Evolutionary conservation across 2,888 invertebrate genomes (phyloP).

Genomic region (Zygaena filipendulae): DNA sequence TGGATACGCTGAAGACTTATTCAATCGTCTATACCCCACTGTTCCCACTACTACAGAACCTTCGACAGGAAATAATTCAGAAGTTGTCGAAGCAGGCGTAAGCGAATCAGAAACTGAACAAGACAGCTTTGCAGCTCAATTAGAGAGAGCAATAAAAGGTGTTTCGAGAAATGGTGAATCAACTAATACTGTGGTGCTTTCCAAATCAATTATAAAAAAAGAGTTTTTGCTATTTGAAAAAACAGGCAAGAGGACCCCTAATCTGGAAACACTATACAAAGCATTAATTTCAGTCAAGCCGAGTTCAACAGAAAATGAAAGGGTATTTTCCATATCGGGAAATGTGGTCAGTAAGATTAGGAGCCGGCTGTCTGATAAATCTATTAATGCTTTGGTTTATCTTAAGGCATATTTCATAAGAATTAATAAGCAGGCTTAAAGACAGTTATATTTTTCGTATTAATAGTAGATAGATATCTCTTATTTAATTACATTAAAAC

Average conservation of each 20-base stretch:
- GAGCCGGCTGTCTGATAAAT: constrained; percentile 10
- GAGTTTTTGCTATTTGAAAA: constrained; percentile 14
- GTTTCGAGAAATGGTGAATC: constrained; percentile 12
- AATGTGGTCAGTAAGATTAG: constrained; percentile 7
- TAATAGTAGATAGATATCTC: too few relatives aligned
- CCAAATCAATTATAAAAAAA: constrained; percentile 13
- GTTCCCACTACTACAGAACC: constrained; percentile 3
- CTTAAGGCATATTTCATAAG: neutral
- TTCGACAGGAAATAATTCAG: constrained; percentile 5
- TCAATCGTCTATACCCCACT: constrained; percentile 8
- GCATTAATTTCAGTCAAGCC: constrained; percentile 1
- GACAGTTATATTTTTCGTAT: constrained; percentile 6
- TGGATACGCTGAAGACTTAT: neutral
- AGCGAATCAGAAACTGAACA: constrained; percentile 13
- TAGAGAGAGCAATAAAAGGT: constrained; percentile 14
- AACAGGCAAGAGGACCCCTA: constrained; percentile 14
- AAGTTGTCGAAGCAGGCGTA: constrained; percentile 5
- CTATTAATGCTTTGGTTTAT: neutral
- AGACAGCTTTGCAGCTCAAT: constrained; percentile 9
- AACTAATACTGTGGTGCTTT: constrained; percentile 9
- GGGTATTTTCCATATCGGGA: constrained; percentile 11
- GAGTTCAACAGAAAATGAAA: constrained; percentile 10
- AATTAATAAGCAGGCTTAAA: constrained; percentile 5
- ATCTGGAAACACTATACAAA: constrained; percentile 9
- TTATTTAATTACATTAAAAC: too few relatives aligned